Conservation (phyloP, 2,888 invertebrate genomes). For the Melolontha melolontha region DNA sequence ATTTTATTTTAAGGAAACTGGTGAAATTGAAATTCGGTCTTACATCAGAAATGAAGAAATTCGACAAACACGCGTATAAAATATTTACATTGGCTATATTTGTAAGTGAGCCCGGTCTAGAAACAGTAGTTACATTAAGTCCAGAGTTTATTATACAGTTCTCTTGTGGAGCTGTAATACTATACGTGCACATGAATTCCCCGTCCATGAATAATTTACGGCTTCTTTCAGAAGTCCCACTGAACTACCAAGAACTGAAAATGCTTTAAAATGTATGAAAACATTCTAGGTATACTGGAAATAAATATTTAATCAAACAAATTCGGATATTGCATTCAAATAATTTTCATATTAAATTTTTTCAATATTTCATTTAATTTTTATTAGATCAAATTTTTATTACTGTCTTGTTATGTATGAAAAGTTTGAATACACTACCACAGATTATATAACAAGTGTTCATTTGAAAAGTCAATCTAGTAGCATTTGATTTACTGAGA, state of each 20-base stretch:
- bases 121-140: conserved; percentile 45
- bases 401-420: neutral
- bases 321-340: conserved; percentile 38
- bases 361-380: conserved; percentile 28
- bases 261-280: conserved; percentile 45
- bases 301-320: conserved; percentile 44
- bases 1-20: neutral
- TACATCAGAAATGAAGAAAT: neutral
- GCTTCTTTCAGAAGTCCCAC: conserved; percentile 27
- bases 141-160: conserved; percentile 45
- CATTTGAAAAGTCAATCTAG: no score
- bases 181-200: conserved; percentile 46
- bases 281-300: conserved; percentile 39
- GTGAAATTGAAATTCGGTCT: neutral
- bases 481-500: no score
- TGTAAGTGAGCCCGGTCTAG: conserved; percentile 37
- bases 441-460: no score
- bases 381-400: no score
- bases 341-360: conserved; percentile 40
- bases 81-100: conserved; percentile 39
- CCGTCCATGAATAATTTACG: conserved; percentile 46
- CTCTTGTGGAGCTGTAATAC: conserved; percentile 39
- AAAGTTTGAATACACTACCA: no score
- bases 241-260: conserved; percentile 37
- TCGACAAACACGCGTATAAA: conserved; percentile 19